Conservation (phyloP, 2,888 invertebrate genomes). For the Petrolisthes manimaculis region DNA sequence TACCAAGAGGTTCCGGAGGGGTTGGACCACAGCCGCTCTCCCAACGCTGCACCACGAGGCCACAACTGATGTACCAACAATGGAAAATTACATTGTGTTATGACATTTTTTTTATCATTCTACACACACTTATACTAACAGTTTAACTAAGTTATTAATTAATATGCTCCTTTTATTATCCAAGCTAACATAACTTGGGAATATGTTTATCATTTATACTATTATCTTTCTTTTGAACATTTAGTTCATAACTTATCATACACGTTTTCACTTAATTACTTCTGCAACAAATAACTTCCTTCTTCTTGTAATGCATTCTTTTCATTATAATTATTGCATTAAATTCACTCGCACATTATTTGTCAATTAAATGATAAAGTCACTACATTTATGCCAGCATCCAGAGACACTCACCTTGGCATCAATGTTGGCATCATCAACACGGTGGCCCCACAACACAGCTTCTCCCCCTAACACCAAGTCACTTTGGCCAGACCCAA, state of each 20-base stretch:
- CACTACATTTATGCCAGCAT: too few relatives aligned
- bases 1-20: conserved; percentile 77
- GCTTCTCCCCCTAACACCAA: conserved; percentile 81
- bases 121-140: too few relatives aligned
- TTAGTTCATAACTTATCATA: not conserved
- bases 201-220: too few relatives aligned
- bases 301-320: too few relatives aligned
- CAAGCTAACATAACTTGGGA: too few relatives aligned
- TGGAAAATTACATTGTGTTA: not conserved
- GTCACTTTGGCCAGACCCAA: conserved; percentile 71
- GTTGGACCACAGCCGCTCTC: conserved; percentile 86
- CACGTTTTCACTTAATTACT: not conserved
- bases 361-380: too few relatives aligned
- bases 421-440: conserved; percentile 72
- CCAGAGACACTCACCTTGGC: conserved; percentile 39
- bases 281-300: not conserved
- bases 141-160: too few relatives aligned
- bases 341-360: too few relatives aligned
- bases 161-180: too few relatives aligned
- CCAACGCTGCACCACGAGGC: conserved; percentile 87
- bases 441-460: conserved; percentile 88
- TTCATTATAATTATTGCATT: too few relatives aligned
- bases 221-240: not conserved
- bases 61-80: conserved; percentile 74
- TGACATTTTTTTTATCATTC: too few relatives aligned